phyloP scores from a whole-genome alignment of 2,113 vertebrate species.

The Cryptomyrus ogoouensis region DNA sequence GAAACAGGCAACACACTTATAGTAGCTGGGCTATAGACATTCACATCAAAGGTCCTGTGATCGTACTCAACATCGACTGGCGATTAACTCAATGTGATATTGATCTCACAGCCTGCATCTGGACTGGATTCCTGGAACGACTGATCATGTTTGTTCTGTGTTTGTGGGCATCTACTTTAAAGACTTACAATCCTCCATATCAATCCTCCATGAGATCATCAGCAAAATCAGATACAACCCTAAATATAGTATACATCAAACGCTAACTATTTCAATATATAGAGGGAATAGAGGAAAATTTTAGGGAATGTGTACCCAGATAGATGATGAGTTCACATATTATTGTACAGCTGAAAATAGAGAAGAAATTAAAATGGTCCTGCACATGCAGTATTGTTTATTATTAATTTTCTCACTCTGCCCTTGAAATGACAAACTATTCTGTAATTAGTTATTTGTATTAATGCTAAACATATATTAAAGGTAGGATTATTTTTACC shows the following conservation, averaged over 20 bases:
- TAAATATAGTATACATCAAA: background rate
- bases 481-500: background rate
- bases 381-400: background rate
- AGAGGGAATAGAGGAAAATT: background rate
- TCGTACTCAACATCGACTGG: background rate
- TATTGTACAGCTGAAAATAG: background rate
- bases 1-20: background rate
- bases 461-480: background rate
- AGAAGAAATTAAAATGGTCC: background rate
- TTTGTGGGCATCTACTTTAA: slow-evolving; percentile 9
- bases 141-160: slow-evolving; percentile 4
- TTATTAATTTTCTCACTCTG: background rate
- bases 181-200: background rate
- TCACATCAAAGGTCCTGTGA: background rate
- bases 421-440: background rate
- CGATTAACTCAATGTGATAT: background rate
- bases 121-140: background rate
- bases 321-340: background rate
- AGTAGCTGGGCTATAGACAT: background rate
- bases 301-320: background rate
- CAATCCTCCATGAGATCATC: background rate
- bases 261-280: background rate
- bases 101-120: background rate
- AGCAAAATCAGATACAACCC: background rate
- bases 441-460: background rate